Evolutionary conservation across 2,797 vertebrate genomes (phyloP).

Genomic region (Malacoraja senta): DNA sequence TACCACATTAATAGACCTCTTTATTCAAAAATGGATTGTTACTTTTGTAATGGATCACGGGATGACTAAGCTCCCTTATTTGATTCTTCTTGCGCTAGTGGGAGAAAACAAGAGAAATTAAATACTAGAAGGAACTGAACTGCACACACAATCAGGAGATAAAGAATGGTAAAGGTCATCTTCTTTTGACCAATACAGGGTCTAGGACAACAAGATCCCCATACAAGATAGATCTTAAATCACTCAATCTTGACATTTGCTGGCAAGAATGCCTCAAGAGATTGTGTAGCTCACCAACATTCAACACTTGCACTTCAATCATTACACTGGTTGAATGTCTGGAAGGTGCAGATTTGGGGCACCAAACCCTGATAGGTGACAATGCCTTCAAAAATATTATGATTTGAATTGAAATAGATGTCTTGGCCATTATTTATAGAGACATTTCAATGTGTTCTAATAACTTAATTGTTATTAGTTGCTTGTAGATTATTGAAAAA

Average conservation of each 20-base stretch:
- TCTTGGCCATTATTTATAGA: neutral
- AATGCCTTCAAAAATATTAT: neutral
- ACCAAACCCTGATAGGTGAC: neutral
- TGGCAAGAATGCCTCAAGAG: no score
- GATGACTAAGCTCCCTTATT: neutral
- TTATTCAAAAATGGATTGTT: neutral
- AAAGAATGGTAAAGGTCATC: neutral
- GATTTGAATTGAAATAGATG: neutral
- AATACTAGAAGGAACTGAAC: neutral
- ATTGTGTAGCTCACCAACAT: neutral
- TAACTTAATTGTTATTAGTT: neutral
- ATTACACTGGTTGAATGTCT: neutral
- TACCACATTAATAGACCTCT: neutral
- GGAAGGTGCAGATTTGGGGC: neutral
- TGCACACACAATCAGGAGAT: neutral
- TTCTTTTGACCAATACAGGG: neutral
- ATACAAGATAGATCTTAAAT: neutral
- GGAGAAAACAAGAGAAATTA: neutral
- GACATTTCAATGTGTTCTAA: neutral
- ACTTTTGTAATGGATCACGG: neutral
- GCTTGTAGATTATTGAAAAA: neutral
- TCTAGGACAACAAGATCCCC: neutral
- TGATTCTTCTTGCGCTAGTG: neutral
- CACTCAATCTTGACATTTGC: neutral
- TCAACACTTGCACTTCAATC: neutral